Evolutionary conservation across 2,797 vertebrate species (phyloP).

Genomic region (Acrossocheilus fasciatus): DNA sequence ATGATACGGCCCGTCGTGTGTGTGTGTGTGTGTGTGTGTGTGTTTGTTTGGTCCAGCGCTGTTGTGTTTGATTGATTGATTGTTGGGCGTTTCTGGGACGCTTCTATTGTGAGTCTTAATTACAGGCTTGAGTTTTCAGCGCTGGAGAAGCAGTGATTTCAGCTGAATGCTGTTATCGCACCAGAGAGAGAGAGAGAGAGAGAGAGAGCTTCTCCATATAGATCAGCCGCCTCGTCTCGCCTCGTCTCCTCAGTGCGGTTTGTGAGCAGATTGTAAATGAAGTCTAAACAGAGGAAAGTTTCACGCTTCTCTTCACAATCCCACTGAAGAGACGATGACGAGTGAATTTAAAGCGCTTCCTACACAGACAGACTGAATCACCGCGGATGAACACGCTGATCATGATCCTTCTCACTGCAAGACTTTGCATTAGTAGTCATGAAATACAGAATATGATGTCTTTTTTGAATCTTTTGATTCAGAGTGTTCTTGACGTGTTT

Average conservation of each 20-base stretch:
- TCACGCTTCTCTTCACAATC: conserved; percentile 35
- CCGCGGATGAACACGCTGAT: neutral
- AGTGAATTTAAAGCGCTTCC: conserved; percentile 4
- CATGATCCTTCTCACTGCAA: neutral
- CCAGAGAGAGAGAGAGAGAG: conserved; percentile 9
- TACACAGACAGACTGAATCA: neutral
- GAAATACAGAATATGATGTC: neutral
- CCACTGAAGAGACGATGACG: conserved; percentile 2
- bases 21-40: neutral
- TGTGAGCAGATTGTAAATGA: conserved; percentile 58
- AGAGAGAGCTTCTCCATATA: neutral
- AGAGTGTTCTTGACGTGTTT: neutral
- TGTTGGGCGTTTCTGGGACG: neutral
- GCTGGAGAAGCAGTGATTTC: neutral
- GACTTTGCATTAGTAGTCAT: neutral
- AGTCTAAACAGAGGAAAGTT: conserved; percentile 54
- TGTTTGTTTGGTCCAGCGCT: neutral
- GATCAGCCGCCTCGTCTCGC: neutral
- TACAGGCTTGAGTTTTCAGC: neutral
- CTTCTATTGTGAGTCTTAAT: neutral
- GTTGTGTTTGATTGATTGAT: neutral
- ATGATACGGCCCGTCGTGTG: neutral
- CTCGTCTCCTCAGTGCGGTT: neutral
- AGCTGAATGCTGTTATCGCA: neutral
- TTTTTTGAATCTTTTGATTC: neutral